phyloP scores from a whole-genome alignment of 2,888 invertebrate genomes.

The Lasioglossum leucozonium region DNA sequence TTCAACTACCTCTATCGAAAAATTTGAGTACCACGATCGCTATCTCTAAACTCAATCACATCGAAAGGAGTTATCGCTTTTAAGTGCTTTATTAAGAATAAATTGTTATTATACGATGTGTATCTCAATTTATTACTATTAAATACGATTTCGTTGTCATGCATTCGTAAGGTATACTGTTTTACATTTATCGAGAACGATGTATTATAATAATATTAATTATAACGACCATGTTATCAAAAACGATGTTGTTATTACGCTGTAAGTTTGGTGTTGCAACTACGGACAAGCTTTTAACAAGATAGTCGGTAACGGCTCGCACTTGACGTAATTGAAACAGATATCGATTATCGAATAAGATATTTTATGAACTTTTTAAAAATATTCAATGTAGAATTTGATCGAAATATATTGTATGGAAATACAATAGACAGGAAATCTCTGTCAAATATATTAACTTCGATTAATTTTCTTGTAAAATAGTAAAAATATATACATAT shows the following conservation, averaged over 20 bases:
- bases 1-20: conserved; percentile 14
- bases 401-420: neutral
- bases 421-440: neutral
- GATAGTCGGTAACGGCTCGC: neutral
- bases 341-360: neutral
- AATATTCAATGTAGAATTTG: neutral
- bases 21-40: neutral
- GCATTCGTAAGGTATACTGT: neutral
- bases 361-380: neutral
- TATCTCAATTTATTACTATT: neutral
- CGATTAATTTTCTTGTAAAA: neutral
- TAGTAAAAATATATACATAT: neutral
- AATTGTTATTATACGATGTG: neutral
- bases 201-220: neutral
- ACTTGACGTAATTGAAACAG: neutral
- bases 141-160: neutral
- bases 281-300: neutral
- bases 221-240: neutral
- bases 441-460: neutral
- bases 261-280: neutral
- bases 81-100: neutral
- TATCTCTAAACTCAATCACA: conserved; percentile 8
- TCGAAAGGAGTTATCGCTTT: neutral
- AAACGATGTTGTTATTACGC: neutral
- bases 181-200: neutral